Percentiles rank a stretch among this genome's conserved stretches.
phyloP scores from a whole-genome alignment of 2,797 vertebrate genomes.

The Anas capensis region DNA sequence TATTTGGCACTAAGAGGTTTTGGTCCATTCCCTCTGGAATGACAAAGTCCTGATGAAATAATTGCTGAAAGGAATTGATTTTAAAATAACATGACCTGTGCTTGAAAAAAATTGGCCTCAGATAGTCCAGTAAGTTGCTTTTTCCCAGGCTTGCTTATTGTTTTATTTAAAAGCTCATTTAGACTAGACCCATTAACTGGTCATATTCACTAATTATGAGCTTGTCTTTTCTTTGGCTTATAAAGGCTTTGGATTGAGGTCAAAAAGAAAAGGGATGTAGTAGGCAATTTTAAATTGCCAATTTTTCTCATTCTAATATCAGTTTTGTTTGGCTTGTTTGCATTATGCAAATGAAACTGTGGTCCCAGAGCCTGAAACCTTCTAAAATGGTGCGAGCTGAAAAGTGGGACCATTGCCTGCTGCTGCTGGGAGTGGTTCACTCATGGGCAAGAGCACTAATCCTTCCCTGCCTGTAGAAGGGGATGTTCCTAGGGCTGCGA shows the following conservation, averaged over 20 bases:
- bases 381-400: not conserved
- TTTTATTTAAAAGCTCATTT: slow-evolving; percentile 38
- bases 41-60: not conserved
- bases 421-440: not conserved
- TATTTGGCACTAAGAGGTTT: slow-evolving; percentile 7
- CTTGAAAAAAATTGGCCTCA: slow-evolving; percentile 9
- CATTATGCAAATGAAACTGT: not conserved
- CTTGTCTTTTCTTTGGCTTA: slow-evolving; percentile 44
- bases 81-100: slow-evolving; percentile 12
- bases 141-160: slow-evolving; percentile 32
- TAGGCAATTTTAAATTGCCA: not conserved
- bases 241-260: slow-evolving; percentile 20
- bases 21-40: not conserved
- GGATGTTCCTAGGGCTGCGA: not conserved
- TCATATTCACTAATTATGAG: slow-evolving; percentile 25
- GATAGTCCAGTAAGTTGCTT: not conserved
- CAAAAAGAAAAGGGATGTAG: not conserved
- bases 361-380: not conserved
- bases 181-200: slow-evolving; percentile 5
- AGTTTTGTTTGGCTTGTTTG: not conserved
- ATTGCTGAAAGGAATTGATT: slow-evolving; percentile 24
- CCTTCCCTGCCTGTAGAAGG: not conserved
- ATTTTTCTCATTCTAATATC: not conserved
- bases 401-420: no score
- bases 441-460: no score